These are phyloP conservation scores for Leguminivora glycinivorella DNA, from an alignment of 1,140 invertebrate species.

Conservation along the genomic window DNA sequence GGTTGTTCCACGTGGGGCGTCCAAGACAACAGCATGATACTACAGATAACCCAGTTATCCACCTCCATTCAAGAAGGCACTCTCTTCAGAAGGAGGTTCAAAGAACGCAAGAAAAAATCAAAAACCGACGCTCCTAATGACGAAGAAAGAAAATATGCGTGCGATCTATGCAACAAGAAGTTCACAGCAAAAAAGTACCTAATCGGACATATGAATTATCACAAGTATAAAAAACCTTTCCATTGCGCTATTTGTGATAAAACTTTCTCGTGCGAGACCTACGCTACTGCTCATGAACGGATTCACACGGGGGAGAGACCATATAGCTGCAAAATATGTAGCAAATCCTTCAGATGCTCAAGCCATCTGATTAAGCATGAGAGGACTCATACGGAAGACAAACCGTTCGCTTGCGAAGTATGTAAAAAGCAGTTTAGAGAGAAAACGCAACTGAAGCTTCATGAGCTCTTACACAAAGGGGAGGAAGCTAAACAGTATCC, in stretches of 20 bases:
- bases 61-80: background rate
- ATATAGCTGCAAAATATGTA: background rate
- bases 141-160: background rate
- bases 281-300: background rate
- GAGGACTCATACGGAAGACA: background rate
- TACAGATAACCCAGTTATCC: background rate
- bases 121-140: background rate
- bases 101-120: background rate
- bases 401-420: background rate
- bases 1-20: background rate
- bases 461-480: background rate
- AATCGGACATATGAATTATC: background rate
- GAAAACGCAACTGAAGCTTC: background rate
- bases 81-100: background rate
- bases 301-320: conserved; percentile 11
- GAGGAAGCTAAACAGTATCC: background rate
- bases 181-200: background rate
- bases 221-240: background rate
- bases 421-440: background rate
- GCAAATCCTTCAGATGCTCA: background rate
- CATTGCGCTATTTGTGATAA: background rate
- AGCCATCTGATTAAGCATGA: background rate
- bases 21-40: background rate
- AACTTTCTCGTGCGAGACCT: background rate
- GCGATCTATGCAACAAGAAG: background rate